Evolutionary conservation across 2,888 invertebrate species (phyloP).

Genomic region (Tricholauxania praeusta): DNA sequence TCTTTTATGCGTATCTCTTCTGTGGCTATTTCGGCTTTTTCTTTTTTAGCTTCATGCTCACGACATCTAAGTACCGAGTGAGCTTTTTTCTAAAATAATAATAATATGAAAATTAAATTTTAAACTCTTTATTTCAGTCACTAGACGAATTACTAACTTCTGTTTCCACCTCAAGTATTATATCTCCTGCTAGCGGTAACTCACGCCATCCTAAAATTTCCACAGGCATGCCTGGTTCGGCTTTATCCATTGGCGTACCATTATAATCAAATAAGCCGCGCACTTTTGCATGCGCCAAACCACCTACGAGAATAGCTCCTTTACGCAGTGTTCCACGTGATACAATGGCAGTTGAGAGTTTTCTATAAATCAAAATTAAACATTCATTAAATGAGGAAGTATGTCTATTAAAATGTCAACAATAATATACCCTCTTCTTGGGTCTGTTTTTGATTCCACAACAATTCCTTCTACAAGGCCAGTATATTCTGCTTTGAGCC

Average conservation of each 20-base stretch:
- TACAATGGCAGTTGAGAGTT: slow-evolving; percentile 85
- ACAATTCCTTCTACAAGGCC: slow-evolving; percentile 92
- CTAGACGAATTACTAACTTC: slow-evolving; percentile 70
- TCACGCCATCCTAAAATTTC: slow-evolving; percentile 93
- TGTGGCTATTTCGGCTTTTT: slow-evolving; percentile 75
- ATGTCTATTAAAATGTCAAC: not conserved
- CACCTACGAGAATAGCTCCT: slow-evolving; percentile 85
- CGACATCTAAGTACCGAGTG: slow-evolving; percentile 77
- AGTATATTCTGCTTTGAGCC: slow-evolving; percentile 84
- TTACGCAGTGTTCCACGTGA: slow-evolving; percentile 86
- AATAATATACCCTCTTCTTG: slow-evolving; percentile 73
- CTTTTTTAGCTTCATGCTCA: slow-evolving; percentile 71
- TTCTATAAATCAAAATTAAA: slow-evolving; percentile 69
- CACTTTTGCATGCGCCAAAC: slow-evolving; percentile 85
- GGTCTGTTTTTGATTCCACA: slow-evolving; percentile 84
- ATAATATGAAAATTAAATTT: not conserved
- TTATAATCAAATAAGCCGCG: slow-evolving; percentile 84
- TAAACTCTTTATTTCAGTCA: slow-evolving; percentile 15
- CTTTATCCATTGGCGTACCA: slow-evolving; percentile 75
- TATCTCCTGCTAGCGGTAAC: slow-evolving; percentile 89
- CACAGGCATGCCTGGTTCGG: slow-evolving; percentile 82
- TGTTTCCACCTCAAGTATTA: slow-evolving; percentile 83
- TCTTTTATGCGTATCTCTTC: slow-evolving; percentile 76
- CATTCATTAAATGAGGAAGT: not conserved
- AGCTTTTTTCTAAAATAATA: slow-evolving; percentile 72